Evolutionary conservation across 92 coral and sea anemone species (phyloP).

Genomic region (Actinostola sp.): DNA sequence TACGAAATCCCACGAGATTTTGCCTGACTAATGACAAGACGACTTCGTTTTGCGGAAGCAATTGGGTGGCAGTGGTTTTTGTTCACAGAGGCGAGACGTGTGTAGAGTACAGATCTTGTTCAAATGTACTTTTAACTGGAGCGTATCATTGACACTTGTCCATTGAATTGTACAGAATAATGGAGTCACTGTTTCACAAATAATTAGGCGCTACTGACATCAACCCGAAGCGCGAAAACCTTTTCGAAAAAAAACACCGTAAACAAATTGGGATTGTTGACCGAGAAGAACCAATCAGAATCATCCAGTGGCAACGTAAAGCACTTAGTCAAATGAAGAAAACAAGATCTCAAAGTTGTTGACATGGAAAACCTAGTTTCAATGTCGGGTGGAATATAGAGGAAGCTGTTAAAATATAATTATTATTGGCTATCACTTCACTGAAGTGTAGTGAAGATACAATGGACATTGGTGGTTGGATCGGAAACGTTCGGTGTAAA

Average conservation of each 20-base stretch:
- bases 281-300: neutral
- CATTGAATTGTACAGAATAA: neutral
- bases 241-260: neutral
- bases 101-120: neutral
- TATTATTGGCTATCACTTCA: neutral
- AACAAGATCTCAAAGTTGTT: neutral
- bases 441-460: neutral
- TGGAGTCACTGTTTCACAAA: neutral
- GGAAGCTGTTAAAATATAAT: neutral
- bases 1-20: slow-evolving; percentile 7
- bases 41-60: neutral
- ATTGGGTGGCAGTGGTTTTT: slow-evolving; percentile 1
- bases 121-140: neutral
- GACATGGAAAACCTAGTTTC: neutral
- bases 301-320: neutral
- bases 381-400: no score
- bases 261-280: neutral
- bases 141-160: neutral
- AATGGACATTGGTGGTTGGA: no score
- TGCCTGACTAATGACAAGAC: neutral
- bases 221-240: neutral
- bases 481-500: no score
- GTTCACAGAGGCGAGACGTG: neutral
- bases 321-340: neutral
- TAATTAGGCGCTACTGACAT: neutral